phyloP scores from a whole-genome alignment of 2,888 invertebrate genomes.

The Scrobipalpa atriplicella region DNA sequence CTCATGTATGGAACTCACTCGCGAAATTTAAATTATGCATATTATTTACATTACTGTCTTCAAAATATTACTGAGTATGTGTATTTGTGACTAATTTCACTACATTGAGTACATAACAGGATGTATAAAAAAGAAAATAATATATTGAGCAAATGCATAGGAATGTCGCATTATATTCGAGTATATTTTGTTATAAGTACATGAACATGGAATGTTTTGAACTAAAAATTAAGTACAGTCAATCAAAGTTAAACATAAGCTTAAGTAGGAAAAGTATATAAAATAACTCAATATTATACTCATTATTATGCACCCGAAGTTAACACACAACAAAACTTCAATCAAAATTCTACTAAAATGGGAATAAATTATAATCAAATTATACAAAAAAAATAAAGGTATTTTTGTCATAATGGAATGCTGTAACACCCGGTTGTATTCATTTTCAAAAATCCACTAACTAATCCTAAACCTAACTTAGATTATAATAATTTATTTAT shows the following conservation, averaged over 20 bases:
- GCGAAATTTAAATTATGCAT: slow-evolving; percentile 38
- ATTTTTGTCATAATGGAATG: slow-evolving; percentile 57
- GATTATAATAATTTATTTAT: slow-evolving; percentile 72
- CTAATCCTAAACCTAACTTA: slow-evolving; percentile 63
- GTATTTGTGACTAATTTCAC: slow-evolving; percentile 60
- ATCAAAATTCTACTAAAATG: slow-evolving; percentile 72
- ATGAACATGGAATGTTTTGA: slow-evolving; percentile 27
- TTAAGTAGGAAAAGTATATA: slow-evolving; percentile 38
- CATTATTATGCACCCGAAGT: slow-evolving; percentile 69
- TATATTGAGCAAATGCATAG: slow-evolving; percentile 41
- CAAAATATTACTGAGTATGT: slow-evolving; percentile 62
- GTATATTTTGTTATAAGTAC: slow-evolving; percentile 35
- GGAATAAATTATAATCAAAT: slow-evolving; percentile 74
- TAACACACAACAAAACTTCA: slow-evolving; percentile 65
- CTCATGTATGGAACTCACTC: slow-evolving; percentile 32
- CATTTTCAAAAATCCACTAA: slow-evolving; percentile 59
- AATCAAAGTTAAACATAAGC: slow-evolving; percentile 19
- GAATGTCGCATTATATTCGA: slow-evolving; percentile 36
- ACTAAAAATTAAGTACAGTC: slow-evolving; percentile 9
- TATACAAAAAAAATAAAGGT: slow-evolving; percentile 56
- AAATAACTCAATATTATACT: slow-evolving; percentile 34
- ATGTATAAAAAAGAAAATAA: slow-evolving; percentile 33
- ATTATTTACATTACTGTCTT: slow-evolving; percentile 45
- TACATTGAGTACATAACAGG: slow-evolving; percentile 58
- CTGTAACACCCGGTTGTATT: slow-evolving; percentile 62